Conservation (phyloP, 2,797 vertebrate species). For the Pseudotriccus pelzelni region DNA sequence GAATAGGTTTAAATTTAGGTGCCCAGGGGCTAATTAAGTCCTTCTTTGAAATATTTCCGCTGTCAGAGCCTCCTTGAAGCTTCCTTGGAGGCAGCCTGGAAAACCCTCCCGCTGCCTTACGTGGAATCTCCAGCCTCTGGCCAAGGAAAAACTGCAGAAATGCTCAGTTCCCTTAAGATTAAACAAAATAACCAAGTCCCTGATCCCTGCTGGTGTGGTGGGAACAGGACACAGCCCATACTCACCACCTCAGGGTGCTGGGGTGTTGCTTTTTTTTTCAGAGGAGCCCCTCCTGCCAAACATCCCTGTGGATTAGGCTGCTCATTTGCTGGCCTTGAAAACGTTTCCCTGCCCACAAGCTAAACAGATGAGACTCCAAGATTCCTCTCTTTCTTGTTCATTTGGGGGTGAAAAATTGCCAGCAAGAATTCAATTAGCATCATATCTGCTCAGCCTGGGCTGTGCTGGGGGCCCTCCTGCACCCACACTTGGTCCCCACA, state of each 20-base stretch:
- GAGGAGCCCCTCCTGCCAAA: background rate
- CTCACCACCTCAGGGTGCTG: too few relatives aligned
- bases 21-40: too few relatives aligned
- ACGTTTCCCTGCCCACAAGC: conserved; percentile 61
- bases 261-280: rapidly evolving
- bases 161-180: rapidly evolving
- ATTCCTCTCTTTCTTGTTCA: conserved; percentile 85
- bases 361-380: conserved; percentile 74
- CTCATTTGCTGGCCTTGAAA: conserved; percentile 65
- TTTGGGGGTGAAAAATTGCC: conserved; percentile 86
- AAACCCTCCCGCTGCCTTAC: rapidly evolving
- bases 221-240: background rate
- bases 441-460: conserved; percentile 61
- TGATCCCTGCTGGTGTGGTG: background rate
- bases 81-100: background rate
- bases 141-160: background rate
- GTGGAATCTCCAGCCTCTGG: background rate
- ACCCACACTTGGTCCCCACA: conserved; percentile 37
- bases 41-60: background rate
- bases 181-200: background rate
- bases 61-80: background rate
- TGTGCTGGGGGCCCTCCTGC: conserved; percentile 50
- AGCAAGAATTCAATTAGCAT: conserved; percentile 86
- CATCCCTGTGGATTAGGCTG: conserved; percentile 70
- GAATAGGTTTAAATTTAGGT: background rate